phyloP scores from a whole-genome alignment of 2,797 vertebrate genomes.

The Galago senegalensis region DNA sequence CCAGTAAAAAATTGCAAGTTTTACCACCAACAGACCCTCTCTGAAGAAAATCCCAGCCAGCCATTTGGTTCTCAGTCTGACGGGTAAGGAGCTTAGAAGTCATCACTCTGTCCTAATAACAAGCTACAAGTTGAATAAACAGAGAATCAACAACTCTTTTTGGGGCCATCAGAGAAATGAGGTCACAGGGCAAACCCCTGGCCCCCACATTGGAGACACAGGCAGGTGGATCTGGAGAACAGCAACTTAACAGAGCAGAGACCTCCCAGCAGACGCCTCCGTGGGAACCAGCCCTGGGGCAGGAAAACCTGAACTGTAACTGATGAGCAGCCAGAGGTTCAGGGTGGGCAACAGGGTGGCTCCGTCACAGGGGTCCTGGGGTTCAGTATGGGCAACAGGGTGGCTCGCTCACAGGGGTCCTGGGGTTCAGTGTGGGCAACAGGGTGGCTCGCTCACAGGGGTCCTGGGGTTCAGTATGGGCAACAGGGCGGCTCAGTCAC shows the following conservation, averaged over 20 bases:
- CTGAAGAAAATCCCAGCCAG: background rate
- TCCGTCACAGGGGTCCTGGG: too few relatives aligned
- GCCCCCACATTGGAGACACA: too few relatives aligned
- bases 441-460: too few relatives aligned
- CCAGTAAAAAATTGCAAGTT: background rate
- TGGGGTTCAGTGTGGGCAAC: too few relatives aligned
- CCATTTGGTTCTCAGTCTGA: background rate
- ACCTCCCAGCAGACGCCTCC: background rate
- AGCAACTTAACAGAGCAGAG: background rate
- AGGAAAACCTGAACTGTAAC: background rate
- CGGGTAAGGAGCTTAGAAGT: background rate
- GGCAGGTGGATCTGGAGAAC: background rate
- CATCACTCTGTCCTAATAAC: background rate
- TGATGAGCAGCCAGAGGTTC: background rate
- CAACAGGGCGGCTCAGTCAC: too few relatives aligned
- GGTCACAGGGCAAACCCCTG: background rate
- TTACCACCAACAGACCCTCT: background rate
- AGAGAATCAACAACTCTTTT: background rate
- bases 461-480: background rate
- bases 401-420: too few relatives aligned
- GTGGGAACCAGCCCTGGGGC: background rate
- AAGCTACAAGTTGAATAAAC: background rate
- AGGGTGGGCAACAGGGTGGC: too few relatives aligned
- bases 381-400: too few relatives aligned
- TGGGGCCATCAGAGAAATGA: background rate